Base-by-base conservation (phyloP, 2,888 invertebrate genomes). In the Lasioglossum calceatum region DNA sequence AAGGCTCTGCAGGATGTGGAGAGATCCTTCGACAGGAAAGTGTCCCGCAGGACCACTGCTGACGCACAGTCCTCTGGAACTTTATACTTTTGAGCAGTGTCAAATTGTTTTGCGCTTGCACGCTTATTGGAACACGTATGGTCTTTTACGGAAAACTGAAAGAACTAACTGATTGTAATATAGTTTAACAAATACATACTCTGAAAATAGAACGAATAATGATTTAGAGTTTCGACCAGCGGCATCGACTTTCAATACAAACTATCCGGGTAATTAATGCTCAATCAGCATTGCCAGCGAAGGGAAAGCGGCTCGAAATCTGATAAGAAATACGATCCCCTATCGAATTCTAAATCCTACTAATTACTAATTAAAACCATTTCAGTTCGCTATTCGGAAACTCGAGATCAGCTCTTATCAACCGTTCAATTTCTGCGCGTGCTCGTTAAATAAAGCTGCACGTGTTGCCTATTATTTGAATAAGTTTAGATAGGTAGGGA, bases 201-300 rank as follows among this genome's bases (percentile, higher is more conserved):
- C 19, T 16, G 47, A 5, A 47, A 5, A 47, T 47, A 47, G 47
- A 0, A 50, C 0, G 8, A 23, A 50, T 23, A 50, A 8, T 23
- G 23, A 50, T 8, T 50, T 50, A 23, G 36, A 23, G 7, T 4
- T 58, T 14, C 23, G 14, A 12, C 4, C 27, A 5, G 12, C 14
- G 14, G 67, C 27, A 39, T 58, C 58, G 27, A 75, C 16, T 27
- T 81, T 70, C 58, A 16, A 54, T 75, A 74, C 58, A 10, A 47
- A 70, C 74, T 80, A 82, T 47, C 47, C 19, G 1, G n/a, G 19
- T 67, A 81, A 81, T 70, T 70, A 70, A 19, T 44, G 67, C 14
- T 50, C 23, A 14, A 70, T 82, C 44, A 44, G 54, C 44, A 50
- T 74, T 74, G 19, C 4, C 67, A n/a, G 8, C 16, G 27, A n/a